A percentile compares a stretch with the other conserved stretches of the same genome.
These are phyloP conservation scores for Anguilla megastoma DNA, from an alignment of 2,797 vertebrate genomes.

Conservation along the genomic window DNA sequence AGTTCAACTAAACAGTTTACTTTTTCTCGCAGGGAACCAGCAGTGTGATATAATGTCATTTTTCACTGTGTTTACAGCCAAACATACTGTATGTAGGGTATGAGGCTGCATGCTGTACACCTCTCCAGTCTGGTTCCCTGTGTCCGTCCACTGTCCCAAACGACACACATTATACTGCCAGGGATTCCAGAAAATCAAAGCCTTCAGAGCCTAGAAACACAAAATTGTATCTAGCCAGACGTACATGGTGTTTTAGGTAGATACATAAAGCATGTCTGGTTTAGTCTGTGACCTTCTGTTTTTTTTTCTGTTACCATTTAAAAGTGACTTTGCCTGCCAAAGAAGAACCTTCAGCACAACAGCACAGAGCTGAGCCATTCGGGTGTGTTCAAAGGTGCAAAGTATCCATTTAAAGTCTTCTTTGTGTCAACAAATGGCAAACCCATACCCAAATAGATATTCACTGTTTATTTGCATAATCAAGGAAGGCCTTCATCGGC, in stretches of 20 bases:
- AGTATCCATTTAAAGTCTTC: slow-evolving; percentile 5
- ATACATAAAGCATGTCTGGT: slow-evolving; percentile 27
- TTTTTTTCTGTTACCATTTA: slow-evolving; percentile 17
- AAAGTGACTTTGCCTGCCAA: neutral
- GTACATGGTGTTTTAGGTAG: neutral
- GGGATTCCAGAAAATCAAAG: neutral
- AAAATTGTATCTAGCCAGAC: slow-evolving; percentile 6
- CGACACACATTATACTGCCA: neutral
- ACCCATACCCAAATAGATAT: neutral
- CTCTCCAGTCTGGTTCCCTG: neutral
- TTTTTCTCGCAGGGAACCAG: neutral
- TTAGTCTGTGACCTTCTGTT: slow-evolving; percentile 37
- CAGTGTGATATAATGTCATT: neutral
- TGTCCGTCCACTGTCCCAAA: neutral
- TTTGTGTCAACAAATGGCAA: slow-evolving; percentile 21
- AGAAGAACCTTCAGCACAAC: neutral
- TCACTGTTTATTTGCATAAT: neutral
- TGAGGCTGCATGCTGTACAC: neutral
- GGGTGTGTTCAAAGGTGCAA: neutral
- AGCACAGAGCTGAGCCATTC: neutral
- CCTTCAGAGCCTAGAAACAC: slow-evolving; percentile 1
- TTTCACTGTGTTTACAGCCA: neutral
- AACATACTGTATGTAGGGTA: neutral
- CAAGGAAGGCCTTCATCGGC: neutral
- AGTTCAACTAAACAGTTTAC: slow-evolving; percentile 13